Conservation (phyloP, 1,140 invertebrate species). For the Samia ricini region DNA sequence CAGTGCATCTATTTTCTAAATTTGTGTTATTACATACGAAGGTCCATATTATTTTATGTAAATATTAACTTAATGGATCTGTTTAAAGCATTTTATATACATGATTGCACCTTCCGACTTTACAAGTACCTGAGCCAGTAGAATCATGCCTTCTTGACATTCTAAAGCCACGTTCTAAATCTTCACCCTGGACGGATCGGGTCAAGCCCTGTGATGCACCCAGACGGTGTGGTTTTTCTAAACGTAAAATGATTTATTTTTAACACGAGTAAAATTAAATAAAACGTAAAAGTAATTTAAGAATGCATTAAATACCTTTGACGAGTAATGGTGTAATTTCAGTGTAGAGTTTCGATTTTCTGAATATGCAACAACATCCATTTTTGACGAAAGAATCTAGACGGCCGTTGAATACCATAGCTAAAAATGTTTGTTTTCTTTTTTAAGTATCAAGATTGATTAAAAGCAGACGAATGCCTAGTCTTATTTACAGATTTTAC, state of each 20-base stretch:
- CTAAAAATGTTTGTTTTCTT: conserved; percentile 30
- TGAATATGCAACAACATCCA: conserved; percentile 44
- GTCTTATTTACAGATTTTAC: too few species aligned
- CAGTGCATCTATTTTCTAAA: too few species aligned
- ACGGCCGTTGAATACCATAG: conserved; percentile 60
- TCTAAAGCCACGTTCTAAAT: conserved; percentile 40
- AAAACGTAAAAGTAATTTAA: not conserved
- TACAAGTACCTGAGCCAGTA: conserved; percentile 44
- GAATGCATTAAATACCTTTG: conserved; percentile 36
- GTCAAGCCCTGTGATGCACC: conserved; percentile 29
- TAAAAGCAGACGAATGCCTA: too few species aligned
- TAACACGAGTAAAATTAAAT: too few species aligned
- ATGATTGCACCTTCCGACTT: not conserved
- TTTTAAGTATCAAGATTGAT: too few species aligned
- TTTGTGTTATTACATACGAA: too few species aligned
- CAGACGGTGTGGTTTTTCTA: conserved; percentile 29
- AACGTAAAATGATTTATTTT: too few species aligned
- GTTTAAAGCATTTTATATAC: too few species aligned
- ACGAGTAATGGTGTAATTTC: conserved; percentile 55
- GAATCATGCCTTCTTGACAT: conserved; percentile 42
- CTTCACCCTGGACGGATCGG: conserved; percentile 19
- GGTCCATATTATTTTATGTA: too few species aligned
- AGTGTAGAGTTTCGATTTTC: conserved; percentile 51
- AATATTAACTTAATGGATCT: too few species aligned
- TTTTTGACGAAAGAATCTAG: conserved; percentile 46